phyloP scores from a whole-genome alignment of 2,888 invertebrate genomes.

The Agonopterix heracliana region DNA sequence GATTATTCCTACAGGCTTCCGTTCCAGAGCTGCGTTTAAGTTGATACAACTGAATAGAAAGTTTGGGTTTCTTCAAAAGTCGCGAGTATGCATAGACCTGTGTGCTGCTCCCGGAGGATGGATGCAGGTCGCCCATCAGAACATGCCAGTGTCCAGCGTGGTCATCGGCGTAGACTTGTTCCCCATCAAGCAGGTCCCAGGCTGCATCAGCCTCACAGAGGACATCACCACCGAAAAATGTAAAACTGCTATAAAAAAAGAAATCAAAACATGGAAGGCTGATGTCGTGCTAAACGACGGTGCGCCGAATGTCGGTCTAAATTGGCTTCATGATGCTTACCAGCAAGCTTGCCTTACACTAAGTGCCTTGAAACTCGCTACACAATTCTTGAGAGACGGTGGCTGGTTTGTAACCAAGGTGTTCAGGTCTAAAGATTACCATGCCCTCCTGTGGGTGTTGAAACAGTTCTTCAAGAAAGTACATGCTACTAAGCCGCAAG shows the following conservation, averaged over 20 bases:
- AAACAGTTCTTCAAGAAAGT: slow-evolving; percentile 98
- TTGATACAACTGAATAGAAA: slow-evolving; percentile 98
- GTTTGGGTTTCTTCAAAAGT: slow-evolving; percentile 96
- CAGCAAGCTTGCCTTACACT: slow-evolving; percentile 94
- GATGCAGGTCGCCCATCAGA: slow-evolving; percentile 99
- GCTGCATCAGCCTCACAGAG: slow-evolving; percentile 91
- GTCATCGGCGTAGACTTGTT: slow-evolving; percentile 97
- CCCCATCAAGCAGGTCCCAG: slow-evolving; percentile 91
- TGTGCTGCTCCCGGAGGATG: slow-evolving; percentile 99
- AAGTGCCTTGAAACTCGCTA: slow-evolving; percentile 94
- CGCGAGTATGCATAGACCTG: slow-evolving; percentile 96
- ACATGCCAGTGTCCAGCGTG: slow-evolving; percentile 97
- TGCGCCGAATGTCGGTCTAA: slow-evolving; percentile 97
- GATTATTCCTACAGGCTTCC: slow-evolving; percentile 80
- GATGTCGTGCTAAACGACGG: slow-evolving; percentile 98
- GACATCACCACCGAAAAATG: slow-evolving; percentile 99
- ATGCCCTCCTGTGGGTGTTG: slow-evolving; percentile 94
- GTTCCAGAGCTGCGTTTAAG: slow-evolving; percentile 99
- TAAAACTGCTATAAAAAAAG: slow-evolving; percentile 84
- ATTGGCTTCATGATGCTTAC: slow-evolving; percentile 98
- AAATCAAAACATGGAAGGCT: slow-evolving; percentile 96
- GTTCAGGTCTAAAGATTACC: slow-evolving; percentile 98
- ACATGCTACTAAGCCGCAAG: slow-evolving; percentile 98
- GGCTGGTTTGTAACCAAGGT: slow-evolving; percentile 99
- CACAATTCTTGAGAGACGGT: slow-evolving; percentile 90